phyloP scores from a whole-genome alignment of 2,113 vertebrate species.

The Saccopteryx leptura region DNA sequence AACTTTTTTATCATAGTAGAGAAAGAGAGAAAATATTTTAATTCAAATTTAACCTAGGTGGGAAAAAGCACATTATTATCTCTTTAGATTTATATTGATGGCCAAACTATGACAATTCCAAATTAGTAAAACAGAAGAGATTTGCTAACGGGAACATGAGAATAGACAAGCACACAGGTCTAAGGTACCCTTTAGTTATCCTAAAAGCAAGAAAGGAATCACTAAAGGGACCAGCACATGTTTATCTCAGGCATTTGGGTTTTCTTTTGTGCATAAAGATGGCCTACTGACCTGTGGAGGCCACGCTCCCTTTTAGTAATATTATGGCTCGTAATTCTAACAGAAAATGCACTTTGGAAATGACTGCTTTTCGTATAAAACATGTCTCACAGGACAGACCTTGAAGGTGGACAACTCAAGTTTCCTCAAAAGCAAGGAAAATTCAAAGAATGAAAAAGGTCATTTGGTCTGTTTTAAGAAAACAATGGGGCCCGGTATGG shows the following conservation, averaged over 20 bases:
- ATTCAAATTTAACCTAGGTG: background rate
- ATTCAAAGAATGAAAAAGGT: conserved; percentile 19
- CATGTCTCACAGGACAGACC: background rate
- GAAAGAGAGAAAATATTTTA: conserved; percentile 27
- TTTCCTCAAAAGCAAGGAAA: conserved; percentile 37
- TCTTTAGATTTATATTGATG: background rate
- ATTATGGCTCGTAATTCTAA: conserved; percentile 35
- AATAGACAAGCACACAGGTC: background rate
- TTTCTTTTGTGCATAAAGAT: conserved; percentile 18
- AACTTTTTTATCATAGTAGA: conserved; percentile 3
- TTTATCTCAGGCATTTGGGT: background rate
- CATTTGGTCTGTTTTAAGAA: background rate
- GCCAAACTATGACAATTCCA: background rate
- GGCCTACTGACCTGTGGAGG: conserved; percentile 25
- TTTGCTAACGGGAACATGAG: background rate
- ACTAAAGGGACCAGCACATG: conserved; percentile 20
- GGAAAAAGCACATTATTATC: background rate
- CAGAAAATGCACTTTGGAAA: conserved; percentile 1
- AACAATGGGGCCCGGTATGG: background rate
- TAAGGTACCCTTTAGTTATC: background rate
- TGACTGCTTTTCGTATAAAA: background rate
- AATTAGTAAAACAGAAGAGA: conserved; percentile 24
- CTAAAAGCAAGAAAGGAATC: background rate
- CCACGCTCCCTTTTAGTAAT: background rate
- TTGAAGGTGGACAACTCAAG: background rate